Evolutionary conservation across 2,113 vertebrate genomes (phyloP).

Genomic region (Dromaius novaehollandiae): DNA sequence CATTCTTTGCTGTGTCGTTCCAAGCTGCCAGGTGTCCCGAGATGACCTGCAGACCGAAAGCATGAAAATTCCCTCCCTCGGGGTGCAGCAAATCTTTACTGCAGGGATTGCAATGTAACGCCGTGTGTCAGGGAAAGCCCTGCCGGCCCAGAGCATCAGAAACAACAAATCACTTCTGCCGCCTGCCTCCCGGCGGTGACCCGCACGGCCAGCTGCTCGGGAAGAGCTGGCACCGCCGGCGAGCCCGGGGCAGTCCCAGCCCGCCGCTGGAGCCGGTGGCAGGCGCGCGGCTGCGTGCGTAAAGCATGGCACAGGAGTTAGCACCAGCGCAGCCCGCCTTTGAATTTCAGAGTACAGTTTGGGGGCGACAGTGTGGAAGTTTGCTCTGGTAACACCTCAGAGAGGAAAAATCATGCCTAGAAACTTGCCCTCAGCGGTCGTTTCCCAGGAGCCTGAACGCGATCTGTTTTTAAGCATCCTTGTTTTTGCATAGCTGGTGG

Average conservation of each 20-base stretch:
- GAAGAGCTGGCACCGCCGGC: accelerated
- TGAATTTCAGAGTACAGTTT: neutral
- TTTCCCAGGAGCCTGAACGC: neutral
- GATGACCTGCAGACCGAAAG: neutral
- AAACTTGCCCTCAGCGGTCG: neutral
- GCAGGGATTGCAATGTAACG: neutral
- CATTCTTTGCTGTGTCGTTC: neutral
- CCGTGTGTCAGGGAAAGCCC: accelerated
- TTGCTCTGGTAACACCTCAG: neutral
- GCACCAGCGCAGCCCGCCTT: neutral
- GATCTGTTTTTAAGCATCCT: neutral
- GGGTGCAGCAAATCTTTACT: neutral
- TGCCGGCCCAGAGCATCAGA: neutral
- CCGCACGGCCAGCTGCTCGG: too few species aligned
- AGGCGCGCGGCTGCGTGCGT: accelerated
- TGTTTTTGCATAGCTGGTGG: neutral
- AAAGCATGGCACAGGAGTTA: neutral
- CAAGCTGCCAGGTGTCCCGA: neutral
- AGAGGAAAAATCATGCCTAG: neutral
- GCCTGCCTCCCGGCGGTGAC: neutral
- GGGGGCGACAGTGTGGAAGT: neutral
- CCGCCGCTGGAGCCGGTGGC: neutral
- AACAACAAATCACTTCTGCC: accelerated
- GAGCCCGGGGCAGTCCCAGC: neutral
- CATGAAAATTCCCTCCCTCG: neutral